These are phyloP conservation scores for Polyergus mexicanus DNA, from an alignment of 1,140 invertebrate genomes.

Conservation along the genomic window DNA sequence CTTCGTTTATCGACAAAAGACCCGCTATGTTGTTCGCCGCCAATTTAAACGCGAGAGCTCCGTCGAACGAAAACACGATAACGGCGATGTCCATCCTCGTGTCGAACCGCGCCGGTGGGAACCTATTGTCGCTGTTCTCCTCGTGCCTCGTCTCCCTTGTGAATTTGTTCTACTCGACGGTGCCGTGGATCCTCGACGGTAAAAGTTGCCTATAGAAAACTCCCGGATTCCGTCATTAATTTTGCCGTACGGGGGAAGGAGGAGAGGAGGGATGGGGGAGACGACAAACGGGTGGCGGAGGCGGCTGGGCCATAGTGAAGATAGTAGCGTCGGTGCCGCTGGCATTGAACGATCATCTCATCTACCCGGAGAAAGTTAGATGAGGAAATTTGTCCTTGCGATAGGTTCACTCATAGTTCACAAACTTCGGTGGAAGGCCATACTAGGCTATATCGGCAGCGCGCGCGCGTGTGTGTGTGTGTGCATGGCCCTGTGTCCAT, in stretches of 20 bases:
- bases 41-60: slow-evolving; percentile 52
- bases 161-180: slow-evolving; percentile 69
- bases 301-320: slow-evolving; percentile 64
- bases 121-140: slow-evolving; percentile 65
- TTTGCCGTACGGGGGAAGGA: slow-evolving; percentile 64
- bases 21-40: not conserved
- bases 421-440: slow-evolving; percentile 79
- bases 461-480: no score
- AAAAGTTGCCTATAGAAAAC: slow-evolving; percentile 81
- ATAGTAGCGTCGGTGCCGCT: slow-evolving; percentile 71
- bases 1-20: slow-evolving; percentile 49
- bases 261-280: not conserved
- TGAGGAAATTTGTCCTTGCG: slow-evolving; percentile 86
- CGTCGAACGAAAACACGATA: slow-evolving; percentile 57
- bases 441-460: slow-evolving; percentile 47
- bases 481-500: not conserved
- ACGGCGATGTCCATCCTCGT: slow-evolving; percentile 58
- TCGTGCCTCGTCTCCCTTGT: slow-evolving; percentile 37
- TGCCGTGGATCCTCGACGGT: slow-evolving; percentile 48
- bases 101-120: slow-evolving; percentile 53
- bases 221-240: slow-evolving; percentile 83
- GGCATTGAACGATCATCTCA: slow-evolving; percentile 86
- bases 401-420: slow-evolving; percentile 84
- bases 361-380: slow-evolving; percentile 85
- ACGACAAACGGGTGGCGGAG: not conserved